phyloP scores from a whole-genome alignment of 1,140 invertebrate genomes.

The Eulimnadia texana region DNA sequence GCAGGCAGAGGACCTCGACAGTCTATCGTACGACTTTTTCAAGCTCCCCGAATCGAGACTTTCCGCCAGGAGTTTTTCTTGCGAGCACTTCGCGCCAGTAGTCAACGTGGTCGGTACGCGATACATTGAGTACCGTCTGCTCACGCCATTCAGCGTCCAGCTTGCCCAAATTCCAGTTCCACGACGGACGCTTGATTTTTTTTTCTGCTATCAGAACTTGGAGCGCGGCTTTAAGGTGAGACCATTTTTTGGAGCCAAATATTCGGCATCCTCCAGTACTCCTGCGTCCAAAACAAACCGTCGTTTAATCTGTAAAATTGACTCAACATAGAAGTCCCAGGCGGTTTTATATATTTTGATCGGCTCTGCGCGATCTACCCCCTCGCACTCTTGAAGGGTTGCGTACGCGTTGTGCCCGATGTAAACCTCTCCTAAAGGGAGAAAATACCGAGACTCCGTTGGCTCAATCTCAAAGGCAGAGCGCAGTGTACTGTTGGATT shows the following conservation, averaged over 20 bases:
- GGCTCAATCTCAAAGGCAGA: neutral
- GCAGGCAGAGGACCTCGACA: constrained; percentile 2
- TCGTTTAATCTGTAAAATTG: neutral
- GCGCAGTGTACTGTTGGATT: too few relatives aligned
- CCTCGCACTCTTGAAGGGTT: neutral
- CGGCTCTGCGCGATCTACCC: neutral
- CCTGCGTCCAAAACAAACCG: neutral
- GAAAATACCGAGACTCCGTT: neutral
- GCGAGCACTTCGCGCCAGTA: neutral
- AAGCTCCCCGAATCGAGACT: neutral
- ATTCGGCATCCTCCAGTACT: neutral
- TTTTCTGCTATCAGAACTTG: neutral
- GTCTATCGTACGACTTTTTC: neutral
- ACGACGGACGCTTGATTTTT: neutral
- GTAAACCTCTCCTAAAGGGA: neutral
- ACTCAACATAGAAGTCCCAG: neutral
- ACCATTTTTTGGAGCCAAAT: neutral
- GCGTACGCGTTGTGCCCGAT: neutral
- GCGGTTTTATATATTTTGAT: neutral
- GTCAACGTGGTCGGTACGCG: neutral
- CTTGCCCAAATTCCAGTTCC: neutral
- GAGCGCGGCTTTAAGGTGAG: neutral
- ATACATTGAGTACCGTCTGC: neutral
- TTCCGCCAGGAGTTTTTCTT: neutral
- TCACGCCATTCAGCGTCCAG: constrained; percentile 1